These are phyloP conservation scores for Takifugu ocellatus DNA, from an alignment of 2,797 vertebrate genomes.

Conservation along the genomic window DNA sequence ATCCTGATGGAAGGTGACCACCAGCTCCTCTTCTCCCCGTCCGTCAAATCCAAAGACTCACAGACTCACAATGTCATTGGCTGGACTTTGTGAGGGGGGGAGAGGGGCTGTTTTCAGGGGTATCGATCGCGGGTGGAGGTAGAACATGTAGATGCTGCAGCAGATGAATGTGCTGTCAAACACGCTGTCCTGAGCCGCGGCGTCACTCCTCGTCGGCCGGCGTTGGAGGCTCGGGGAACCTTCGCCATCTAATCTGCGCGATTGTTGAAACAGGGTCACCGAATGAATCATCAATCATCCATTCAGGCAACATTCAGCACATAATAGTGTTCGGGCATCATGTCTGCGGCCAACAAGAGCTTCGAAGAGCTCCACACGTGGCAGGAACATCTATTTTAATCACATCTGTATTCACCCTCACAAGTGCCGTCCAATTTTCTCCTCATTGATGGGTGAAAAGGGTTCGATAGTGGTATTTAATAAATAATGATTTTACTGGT, in stretches of 20 bases:
- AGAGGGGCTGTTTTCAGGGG: conserved; percentile 62
- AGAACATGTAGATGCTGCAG: conserved; percentile 58
- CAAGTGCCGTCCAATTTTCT: conserved; percentile 1
- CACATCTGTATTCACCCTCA: conserved; percentile 34
- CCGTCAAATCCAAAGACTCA: too few species aligned
- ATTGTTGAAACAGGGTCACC: conserved; percentile 59
- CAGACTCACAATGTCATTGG: conserved; percentile 20
- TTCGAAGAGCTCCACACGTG: conserved; percentile 51
- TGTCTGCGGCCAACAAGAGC: conserved; percentile 38
- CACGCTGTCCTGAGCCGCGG: conserved; percentile 29
- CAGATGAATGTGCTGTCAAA: conserved; percentile 77
- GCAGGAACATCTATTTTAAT: conserved; percentile 60
- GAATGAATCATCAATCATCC: conserved; percentile 72
- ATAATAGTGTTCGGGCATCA: conserved; percentile 67
- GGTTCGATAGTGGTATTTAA: too few species aligned
- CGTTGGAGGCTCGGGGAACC: conserved; percentile 55
- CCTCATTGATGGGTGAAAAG: too few species aligned
- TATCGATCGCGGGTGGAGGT: conserved; percentile 69
- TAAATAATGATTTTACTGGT: too few species aligned
- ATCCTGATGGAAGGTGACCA: too few species aligned
- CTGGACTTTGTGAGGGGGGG: conserved; percentile 65
- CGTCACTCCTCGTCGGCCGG: conserved; percentile 44
- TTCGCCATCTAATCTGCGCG: conserved; percentile 60
- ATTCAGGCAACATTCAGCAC: conserved; percentile 64
- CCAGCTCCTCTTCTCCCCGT: too few species aligned